Conservation (phyloP, 2,797 vertebrate genomes). For the Petrocephalus schoutedeni region DNA sequence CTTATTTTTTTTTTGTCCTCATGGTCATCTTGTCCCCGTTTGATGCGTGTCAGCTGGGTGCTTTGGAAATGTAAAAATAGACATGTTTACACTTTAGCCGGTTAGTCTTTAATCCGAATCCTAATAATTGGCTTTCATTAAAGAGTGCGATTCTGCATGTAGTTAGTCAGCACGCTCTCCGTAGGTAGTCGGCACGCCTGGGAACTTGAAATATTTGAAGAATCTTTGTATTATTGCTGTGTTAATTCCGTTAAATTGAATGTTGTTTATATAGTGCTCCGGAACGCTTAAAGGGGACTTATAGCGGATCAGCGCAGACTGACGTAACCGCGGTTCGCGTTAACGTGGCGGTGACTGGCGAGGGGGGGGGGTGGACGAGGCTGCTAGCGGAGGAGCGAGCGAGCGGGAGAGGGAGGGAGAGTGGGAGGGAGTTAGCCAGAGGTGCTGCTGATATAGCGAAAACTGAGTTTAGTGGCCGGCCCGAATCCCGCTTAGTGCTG, state of each 20-base stretch:
- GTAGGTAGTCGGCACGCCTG: not conserved
- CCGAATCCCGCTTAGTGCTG: not conserved
- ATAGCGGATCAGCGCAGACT: not conserved
- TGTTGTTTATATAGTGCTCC: not conserved
- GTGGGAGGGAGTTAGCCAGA: not conserved
- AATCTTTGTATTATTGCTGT: not conserved
- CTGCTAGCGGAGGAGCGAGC: not conserved
- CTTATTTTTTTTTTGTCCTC: not conserved
- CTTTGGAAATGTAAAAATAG: not conserved
- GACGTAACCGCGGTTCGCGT: not conserved
- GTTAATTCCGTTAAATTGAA: conserved; percentile 8
- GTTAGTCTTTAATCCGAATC: not conserved
- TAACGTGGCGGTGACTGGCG: not conserved
- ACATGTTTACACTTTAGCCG: not conserved
- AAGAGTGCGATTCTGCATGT: not conserved
- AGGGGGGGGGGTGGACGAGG: not conserved
- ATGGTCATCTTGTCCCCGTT: not conserved
- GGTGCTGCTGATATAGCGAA: not conserved
- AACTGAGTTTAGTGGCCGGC: not conserved
- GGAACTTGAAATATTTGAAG: not conserved
- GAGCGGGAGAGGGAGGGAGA: not conserved
- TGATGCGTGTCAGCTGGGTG: not conserved
- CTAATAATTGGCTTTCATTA: not conserved
- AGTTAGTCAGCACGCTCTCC: not conserved
- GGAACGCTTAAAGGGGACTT: not conserved